phyloP scores from a whole-genome alignment of 35 echinoderm and acorn worm species.

The Heliocidaris erythrogramma region DNA sequence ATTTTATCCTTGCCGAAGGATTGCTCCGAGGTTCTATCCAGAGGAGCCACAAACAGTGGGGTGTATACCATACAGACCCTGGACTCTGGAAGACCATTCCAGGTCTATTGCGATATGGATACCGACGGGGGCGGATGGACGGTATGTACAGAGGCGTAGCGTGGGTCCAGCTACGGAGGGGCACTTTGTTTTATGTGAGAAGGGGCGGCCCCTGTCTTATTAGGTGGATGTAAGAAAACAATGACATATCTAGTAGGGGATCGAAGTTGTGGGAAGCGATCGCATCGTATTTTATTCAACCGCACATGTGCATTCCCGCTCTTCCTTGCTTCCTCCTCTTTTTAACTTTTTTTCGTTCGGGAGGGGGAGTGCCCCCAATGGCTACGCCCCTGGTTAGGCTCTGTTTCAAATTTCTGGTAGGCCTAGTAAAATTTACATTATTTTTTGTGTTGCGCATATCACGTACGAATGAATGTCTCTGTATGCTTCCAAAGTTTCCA shows the following conservation, averaged over 20 bases:
- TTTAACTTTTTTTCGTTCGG: too few relatives aligned
- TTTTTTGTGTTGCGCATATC: too few relatives aligned
- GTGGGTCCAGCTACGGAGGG: not conserved
- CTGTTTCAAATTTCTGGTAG: too few relatives aligned
- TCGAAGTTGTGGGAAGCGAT: not conserved
- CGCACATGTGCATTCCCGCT: too few relatives aligned
- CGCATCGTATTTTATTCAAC: not conserved
- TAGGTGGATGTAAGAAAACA: not conserved
- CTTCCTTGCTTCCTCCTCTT: too few relatives aligned
- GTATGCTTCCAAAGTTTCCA: too few relatives aligned
- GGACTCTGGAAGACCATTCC: slow-evolving; percentile 51
- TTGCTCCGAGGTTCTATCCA: slow-evolving; percentile 52
- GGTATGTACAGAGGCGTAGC: slow-evolving; percentile 40
- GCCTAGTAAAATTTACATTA: too few relatives aligned
- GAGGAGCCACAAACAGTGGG: slow-evolving; percentile 56
- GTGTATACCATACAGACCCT: slow-evolving; percentile 56
- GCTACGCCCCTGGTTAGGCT: too few relatives aligned
- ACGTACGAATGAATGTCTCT: too few relatives aligned
- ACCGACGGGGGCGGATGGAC: slow-evolving; percentile 80
- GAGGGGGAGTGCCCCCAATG: too few relatives aligned
- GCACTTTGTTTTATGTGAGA: not conserved
- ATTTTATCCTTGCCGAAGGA: slow-evolving; percentile 50
- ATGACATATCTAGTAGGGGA: not conserved
- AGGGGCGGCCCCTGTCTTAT: not conserved
- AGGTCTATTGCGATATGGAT: slow-evolving; percentile 82